Evolutionary conservation across 2,113 vertebrate species (phyloP).

Genomic region (Albula glossodonta): DNA sequence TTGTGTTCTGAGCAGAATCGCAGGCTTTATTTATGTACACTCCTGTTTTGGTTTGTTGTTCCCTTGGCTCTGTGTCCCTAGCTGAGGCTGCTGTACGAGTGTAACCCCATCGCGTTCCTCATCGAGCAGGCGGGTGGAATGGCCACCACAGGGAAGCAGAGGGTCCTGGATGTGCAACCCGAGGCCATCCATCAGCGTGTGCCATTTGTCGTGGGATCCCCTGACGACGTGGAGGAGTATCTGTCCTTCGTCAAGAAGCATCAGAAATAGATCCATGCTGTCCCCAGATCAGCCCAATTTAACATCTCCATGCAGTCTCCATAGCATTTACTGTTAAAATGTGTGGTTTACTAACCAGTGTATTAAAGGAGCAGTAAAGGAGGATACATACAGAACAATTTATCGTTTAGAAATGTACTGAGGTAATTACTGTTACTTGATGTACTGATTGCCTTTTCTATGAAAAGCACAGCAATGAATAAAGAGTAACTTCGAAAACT

Average conservation of each 20-base stretch:
- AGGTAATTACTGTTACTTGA: too few species aligned
- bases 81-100: constrained; percentile 94
- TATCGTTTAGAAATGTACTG: background rate
- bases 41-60: background rate
- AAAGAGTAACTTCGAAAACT: background rate
- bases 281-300: background rate
- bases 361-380: background rate
- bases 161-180: constrained; percentile 85
- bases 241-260: constrained; percentile 85
- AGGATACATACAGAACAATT: background rate
- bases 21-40: background rate
- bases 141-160: constrained; percentile 85
- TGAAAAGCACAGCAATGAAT: constrained; percentile 17
- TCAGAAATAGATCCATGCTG: constrained; percentile 49
- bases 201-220: constrained; percentile 87
- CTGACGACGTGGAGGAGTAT: constrained; percentile 89
- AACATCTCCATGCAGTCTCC: background rate
- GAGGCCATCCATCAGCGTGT: constrained; percentile 86
- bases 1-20: background rate
- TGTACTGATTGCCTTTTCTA: constrained; percentile 7
- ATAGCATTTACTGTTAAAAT: background rate
- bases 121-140: constrained; percentile 92
- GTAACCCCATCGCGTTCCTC: constrained; percentile 96
- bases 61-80: constrained; percentile 45
- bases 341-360: background rate